Conservation (phyloP, 2,888 invertebrate species). For the Julus scandinavius region DNA sequence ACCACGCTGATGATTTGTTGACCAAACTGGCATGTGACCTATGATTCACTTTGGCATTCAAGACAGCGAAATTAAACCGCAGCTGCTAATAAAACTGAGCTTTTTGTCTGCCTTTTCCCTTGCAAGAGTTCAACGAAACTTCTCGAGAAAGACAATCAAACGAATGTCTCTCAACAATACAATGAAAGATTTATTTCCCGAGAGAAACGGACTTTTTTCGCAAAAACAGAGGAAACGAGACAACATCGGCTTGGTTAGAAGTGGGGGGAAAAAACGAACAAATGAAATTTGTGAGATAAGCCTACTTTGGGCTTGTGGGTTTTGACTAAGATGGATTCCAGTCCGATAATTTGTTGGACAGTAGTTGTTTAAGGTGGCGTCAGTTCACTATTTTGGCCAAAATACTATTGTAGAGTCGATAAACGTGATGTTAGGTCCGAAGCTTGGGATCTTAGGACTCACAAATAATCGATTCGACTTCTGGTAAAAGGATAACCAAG, state of each 20-base stretch:
- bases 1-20: not conserved
- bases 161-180: constrained; percentile 18
- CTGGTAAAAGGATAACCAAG: not conserved
- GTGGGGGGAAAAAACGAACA: not conserved
- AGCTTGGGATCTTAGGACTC: too few relatives aligned
- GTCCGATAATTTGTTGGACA: not conserved
- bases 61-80: not conserved
- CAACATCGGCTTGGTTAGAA: not conserved
- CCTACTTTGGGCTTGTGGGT: too few relatives aligned
- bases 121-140: not conserved
- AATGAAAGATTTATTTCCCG: constrained; percentile 1
- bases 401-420: too few relatives aligned
- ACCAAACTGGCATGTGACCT: not conserved
- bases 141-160: not conserved
- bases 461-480: not conserved
- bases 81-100: not conserved
- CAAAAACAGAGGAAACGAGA: too few relatives aligned
- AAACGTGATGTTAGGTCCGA: too few relatives aligned
- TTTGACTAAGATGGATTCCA: not conserved
- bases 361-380: not conserved
- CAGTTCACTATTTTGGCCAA: not conserved
- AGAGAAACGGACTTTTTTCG: not conserved
- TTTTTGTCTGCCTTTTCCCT: not conserved
- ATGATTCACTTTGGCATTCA: not conserved
- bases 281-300: constrained; percentile 10